These are phyloP conservation scores for Sycobia sp. DNA, from an alignment of 1,140 invertebrate species.

Conservation along the genomic window DNA sequence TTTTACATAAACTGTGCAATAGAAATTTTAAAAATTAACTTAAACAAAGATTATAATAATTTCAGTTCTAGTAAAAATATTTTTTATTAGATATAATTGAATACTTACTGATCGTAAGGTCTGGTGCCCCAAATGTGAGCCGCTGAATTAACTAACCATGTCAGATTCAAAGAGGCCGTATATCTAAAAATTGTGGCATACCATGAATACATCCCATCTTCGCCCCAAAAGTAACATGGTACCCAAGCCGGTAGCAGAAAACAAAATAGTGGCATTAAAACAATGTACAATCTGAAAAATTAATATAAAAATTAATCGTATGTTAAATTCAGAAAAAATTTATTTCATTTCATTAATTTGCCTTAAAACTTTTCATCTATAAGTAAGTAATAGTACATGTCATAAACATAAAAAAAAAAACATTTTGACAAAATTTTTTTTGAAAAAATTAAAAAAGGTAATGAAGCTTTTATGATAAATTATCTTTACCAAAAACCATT, in stretches of 20 bases:
- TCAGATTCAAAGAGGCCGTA: conserved; percentile 72
- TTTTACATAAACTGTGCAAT: too few species aligned
- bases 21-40: too few species aligned
- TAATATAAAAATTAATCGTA: neutral
- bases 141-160: conserved; percentile 88
- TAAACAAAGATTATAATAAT: too few species aligned
- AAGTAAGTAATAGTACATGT: neutral
- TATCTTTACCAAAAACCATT: too few species aligned
- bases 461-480: too few species aligned
- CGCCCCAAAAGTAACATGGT: conserved; percentile 75
- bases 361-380: too few species aligned
- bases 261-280: conserved; percentile 73
- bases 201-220: conserved; percentile 64
- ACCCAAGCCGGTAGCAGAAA: conserved; percentile 78
- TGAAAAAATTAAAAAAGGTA: too few species aligned
- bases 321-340: neutral
- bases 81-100: too few species aligned
- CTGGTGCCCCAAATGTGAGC: conserved; percentile 79
- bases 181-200: conserved; percentile 73
- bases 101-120: conserved; percentile 65
- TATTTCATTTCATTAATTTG: neutral
- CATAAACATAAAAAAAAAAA: too few species aligned
- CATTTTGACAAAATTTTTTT: too few species aligned
- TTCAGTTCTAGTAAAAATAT: too few species aligned
- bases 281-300: conserved; percentile 70